These are phyloP conservation scores for Capreolus pygargus DNA, from an alignment of 2,113 vertebrate species.

Conservation along the genomic window DNA sequence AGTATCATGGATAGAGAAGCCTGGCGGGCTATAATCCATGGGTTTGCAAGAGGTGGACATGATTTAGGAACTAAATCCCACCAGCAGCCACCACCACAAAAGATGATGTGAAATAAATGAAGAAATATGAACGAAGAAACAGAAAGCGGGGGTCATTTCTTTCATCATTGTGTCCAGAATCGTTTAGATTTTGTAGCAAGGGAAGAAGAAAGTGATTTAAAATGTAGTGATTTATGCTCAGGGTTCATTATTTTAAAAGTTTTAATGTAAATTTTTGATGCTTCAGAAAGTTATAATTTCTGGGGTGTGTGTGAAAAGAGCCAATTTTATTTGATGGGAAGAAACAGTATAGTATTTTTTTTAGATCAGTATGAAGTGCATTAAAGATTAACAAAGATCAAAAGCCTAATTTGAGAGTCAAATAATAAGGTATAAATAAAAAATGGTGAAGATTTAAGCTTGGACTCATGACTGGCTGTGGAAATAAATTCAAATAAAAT, in stretches of 20 bases:
- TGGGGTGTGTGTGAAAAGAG: background rate
- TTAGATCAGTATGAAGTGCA: background rate
- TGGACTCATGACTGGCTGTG: background rate
- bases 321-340: background rate
- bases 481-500: slow-evolving; percentile 18
- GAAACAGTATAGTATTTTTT: background rate
- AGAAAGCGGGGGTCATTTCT: background rate
- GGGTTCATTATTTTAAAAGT: slow-evolving; percentile 5
- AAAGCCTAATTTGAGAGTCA: background rate
- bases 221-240: background rate
- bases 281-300: background rate
- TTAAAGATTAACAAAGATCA: slow-evolving; percentile 1
- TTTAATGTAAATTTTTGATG: slow-evolving; percentile 10
- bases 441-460: background rate
- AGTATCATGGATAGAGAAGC: background rate
- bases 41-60: background rate
- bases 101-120: slow-evolving; percentile 20
- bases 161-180: slow-evolving; percentile 7
- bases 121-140: slow-evolving; percentile 42
- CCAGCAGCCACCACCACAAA: background rate
- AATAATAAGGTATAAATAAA: background rate
- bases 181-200: slow-evolving; percentile 32
- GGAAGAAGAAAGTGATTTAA: slow-evolving; percentile 32
- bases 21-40: fast-evolving
- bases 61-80: background rate